Percentiles rank a stretch among this genome's conserved stretches.
These are phyloP conservation scores for Gymnopithys bicolor DNA, from an alignment of 2,797 vertebrate species.

Conservation along the genomic window DNA sequence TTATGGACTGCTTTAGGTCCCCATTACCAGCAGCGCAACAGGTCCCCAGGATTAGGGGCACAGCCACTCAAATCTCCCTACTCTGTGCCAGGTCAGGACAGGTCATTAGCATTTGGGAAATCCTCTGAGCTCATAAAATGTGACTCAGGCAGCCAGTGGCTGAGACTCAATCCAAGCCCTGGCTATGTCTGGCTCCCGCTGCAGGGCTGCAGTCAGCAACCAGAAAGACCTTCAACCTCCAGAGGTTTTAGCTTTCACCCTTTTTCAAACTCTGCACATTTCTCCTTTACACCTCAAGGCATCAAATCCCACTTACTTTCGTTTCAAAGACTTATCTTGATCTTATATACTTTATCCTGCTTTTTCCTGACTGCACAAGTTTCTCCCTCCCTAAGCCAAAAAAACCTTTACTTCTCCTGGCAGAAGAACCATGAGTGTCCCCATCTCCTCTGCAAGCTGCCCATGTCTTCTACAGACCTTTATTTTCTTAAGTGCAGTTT, in stretches of 20 bases:
- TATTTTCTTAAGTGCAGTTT: background rate
- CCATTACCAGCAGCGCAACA: accelerated
- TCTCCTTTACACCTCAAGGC: background rate
- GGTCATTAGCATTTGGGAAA: background rate
- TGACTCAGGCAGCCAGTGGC: background rate
- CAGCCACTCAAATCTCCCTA: background rate
- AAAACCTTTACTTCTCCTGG: background rate
- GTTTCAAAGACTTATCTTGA: background rate
- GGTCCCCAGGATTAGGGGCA: background rate
- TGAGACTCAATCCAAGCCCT: accelerated
- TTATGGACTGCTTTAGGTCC: accelerated
- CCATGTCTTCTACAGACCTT: background rate
- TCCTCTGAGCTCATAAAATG: accelerated
- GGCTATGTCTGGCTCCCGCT: background rate
- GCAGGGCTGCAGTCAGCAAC: background rate
- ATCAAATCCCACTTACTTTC: background rate
- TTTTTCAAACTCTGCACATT: background rate
- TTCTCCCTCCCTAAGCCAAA: background rate
- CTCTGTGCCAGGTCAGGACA: background rate
- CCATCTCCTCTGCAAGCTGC: background rate
- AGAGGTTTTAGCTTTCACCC: background rate
- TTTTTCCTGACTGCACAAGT: background rate
- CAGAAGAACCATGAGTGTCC: background rate
- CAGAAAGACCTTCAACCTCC: background rate
- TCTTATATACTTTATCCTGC: background rate